Evolutionary conservation across 2,113 vertebrate species (phyloP).

Genomic region (Barbus barbus): DNA sequence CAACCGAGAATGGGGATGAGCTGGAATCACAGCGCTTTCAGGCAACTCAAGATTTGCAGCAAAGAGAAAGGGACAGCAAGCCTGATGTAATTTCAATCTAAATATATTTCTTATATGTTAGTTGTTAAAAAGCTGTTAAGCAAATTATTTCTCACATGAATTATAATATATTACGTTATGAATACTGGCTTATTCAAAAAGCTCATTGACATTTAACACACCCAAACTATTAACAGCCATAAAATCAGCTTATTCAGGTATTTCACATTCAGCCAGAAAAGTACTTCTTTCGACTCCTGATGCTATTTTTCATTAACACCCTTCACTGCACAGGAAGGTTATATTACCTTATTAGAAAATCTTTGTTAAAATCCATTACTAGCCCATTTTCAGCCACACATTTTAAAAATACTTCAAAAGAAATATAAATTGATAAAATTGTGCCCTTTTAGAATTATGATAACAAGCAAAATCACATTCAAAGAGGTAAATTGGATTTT

Average conservation of each 20-base stretch:
- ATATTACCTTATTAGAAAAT: conserved; percentile 2
- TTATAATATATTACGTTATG: not conserved
- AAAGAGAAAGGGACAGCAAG: not conserved
- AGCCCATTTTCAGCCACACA: not conserved
- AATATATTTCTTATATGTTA: not conserved
- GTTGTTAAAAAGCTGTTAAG: too few species aligned
- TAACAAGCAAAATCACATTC: not conserved
- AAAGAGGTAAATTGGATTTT: not conserved
- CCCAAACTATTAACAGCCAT: not conserved
- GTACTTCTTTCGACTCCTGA: not conserved
- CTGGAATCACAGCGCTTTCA: conserved; percentile 24
- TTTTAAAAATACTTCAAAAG: not conserved
- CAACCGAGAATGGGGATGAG: conserved; percentile 58
- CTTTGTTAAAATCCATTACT: conserved; percentile 13
- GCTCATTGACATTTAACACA: too few species aligned
- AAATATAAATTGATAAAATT: not conserved
- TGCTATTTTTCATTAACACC: conserved; percentile 24
- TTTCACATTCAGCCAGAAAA: conserved; percentile 4
- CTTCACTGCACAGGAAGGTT: not conserved
- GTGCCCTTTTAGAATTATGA: not conserved
- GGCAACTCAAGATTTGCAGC: conserved; percentile 23
- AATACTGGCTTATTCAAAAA: not conserved
- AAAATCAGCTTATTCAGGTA: not conserved
- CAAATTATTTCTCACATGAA: not conserved
- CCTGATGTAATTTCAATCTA: not conserved